Percentiles rank a stretch among this genome's conserved stretches.
phyloP scores from a whole-genome alignment of 2,888 invertebrate genomes.

The Ametastegia equiseti region DNA sequence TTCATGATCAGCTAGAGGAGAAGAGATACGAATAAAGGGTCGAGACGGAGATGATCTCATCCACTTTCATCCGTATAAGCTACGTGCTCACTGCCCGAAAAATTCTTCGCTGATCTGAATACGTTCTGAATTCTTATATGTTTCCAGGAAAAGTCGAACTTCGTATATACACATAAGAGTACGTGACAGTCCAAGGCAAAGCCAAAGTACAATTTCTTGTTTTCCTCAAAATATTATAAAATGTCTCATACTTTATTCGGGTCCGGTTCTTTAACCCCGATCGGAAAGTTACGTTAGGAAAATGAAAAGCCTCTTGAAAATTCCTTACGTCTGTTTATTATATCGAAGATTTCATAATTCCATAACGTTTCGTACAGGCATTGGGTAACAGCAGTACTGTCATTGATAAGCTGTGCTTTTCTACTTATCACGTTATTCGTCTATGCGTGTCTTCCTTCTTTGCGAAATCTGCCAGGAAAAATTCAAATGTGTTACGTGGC shows the following conservation, averaged over 20 bases:
- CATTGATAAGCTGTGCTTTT: conserved; percentile 82
- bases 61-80: background rate
- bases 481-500: conserved; percentile 85
- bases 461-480: conserved; percentile 86
- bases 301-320: background rate
- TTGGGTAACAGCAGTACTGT: conserved; percentile 63
- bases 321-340: too few relatives aligned
- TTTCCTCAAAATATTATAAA: background rate
- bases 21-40: background rate
- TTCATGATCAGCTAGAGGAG: background rate
- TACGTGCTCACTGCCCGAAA: background rate
- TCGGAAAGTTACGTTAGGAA: background rate
- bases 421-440: conserved; percentile 82
- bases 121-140: too few relatives aligned
- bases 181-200: too few relatives aligned
- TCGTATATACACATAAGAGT: too few relatives aligned
- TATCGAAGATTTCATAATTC: too few relatives aligned
- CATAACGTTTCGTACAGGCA: too few relatives aligned
- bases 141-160: too few relatives aligned
- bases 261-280: background rate
- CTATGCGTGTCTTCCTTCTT: conserved; percentile 81
- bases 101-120: too few relatives aligned
- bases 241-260: background rate
- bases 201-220: background rate
- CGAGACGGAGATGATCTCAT: background rate